A percentile compares a stretch with the other conserved stretches of the same genome.
phyloP scores from a whole-genome alignment of 2,797 vertebrate genomes.

The Diglossa cyanea region DNA sequence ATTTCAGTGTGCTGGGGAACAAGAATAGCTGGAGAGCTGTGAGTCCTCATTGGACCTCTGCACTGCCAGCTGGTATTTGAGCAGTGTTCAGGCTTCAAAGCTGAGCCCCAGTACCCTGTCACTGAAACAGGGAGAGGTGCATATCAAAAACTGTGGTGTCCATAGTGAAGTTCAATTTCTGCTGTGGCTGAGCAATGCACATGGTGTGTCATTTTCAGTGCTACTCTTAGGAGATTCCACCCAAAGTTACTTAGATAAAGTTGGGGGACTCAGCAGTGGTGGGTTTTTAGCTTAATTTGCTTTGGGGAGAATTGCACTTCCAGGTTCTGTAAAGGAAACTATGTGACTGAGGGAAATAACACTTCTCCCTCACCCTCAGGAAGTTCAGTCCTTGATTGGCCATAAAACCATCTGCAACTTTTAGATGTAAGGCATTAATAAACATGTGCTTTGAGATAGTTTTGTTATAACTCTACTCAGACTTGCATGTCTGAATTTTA shows the following conservation, averaged over 20 bases:
- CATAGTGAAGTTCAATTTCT: background rate
- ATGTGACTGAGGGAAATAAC: background rate
- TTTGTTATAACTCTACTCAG: background rate
- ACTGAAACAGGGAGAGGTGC: background rate
- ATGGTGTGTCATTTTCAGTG: background rate
- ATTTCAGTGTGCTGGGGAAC: background rate
- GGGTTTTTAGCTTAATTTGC: background rate
- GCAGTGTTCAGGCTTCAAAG: background rate
- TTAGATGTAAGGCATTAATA: background rate
- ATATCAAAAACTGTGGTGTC: fast-evolving
- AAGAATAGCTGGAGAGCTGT: background rate
- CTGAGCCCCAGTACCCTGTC: background rate
- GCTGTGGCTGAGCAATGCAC: fast-evolving
- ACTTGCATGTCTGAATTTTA: background rate
- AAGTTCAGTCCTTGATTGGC: background rate
- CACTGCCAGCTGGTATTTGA: background rate
- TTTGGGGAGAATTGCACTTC: background rate
- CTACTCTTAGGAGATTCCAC: background rate
- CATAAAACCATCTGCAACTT: background rate
- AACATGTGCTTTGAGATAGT: background rate
- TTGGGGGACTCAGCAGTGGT: fast-evolving
- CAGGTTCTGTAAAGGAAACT: background rate
- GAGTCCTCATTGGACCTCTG: background rate
- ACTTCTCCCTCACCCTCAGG: fast-evolving
- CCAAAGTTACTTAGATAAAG: background rate